These are phyloP conservation scores for Drosophila carrolli DNA, from an alignment of 1,140 invertebrate genomes.

Conservation along the genomic window DNA sequence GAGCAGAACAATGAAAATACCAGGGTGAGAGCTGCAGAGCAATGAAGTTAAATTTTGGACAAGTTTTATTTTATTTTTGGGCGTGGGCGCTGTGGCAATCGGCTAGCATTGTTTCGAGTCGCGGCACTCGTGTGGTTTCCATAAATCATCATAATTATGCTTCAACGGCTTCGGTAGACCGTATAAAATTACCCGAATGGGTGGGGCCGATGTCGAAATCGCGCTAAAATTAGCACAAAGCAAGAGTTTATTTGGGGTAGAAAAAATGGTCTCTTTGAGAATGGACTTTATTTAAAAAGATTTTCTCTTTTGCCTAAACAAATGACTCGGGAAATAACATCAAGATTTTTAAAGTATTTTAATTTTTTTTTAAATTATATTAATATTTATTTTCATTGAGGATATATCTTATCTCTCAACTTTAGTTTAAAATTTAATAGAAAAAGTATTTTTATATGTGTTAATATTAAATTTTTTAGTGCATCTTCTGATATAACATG, in stretches of 20 bases:
- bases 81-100: slow-evolving; percentile 59
- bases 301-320: not conserved
- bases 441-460: no score
- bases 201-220: slow-evolving; percentile 43
- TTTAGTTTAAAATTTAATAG: no score
- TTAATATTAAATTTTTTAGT: not conserved
- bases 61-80: slow-evolving; percentile 46
- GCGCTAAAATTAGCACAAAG: slow-evolving; percentile 45
- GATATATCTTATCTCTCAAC: no score
- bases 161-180: slow-evolving; percentile 56
- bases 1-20: slow-evolving; percentile 44
- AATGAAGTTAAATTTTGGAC: slow-evolving; percentile 50
- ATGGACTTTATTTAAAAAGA: not conserved
- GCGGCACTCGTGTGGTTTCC: slow-evolving; percentile 28
- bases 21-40: slow-evolving; percentile 46
- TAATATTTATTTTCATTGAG: not conserved
- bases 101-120: slow-evolving; percentile 46
- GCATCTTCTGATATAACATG: not conserved
- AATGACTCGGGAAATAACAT: no score
- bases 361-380: not conserved
- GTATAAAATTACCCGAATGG: slow-evolving; percentile 56
- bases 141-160: slow-evolving; percentile 77
- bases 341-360: not conserved
- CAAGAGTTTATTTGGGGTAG: slow-evolving; percentile 17
- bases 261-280: not conserved